A percentile compares a stretch with the other conserved stretches of the same genome.
These are phyloP conservation scores for Lasioglossum pauxillum DNA, from an alignment of 2,888 invertebrate species.

Conservation along the genomic window DNA sequence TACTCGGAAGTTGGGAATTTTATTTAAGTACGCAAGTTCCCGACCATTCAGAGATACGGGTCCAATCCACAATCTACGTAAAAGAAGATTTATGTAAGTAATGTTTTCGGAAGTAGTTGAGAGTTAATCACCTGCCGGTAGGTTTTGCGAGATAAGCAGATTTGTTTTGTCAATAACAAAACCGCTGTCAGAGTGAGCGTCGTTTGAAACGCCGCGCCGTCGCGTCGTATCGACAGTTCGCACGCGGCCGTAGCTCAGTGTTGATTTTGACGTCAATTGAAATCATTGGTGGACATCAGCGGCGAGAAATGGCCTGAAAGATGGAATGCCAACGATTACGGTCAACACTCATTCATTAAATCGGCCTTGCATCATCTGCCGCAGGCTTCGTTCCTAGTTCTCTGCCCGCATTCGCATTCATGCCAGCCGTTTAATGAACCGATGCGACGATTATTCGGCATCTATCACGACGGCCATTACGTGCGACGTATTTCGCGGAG, in stretches of 20 bases:
- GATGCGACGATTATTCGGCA: slow-evolving; percentile 25
- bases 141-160: not conserved
- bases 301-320: not conserved
- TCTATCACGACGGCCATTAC: not conserved
- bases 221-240: slow-evolving; percentile 7
- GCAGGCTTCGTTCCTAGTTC: not conserved
- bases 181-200: not conserved
- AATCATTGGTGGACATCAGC: slow-evolving; percentile 1
- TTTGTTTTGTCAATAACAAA: not conserved
- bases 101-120: too few species aligned
- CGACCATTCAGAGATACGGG: not conserved
- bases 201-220: not conserved
- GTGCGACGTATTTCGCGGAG: not conserved
- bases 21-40: too few species aligned
- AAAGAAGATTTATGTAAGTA: too few species aligned
- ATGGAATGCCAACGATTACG: slow-evolving; percentile 15
- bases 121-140: not conserved
- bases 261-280: slow-evolving; percentile 15
- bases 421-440: slow-evolving; percentile 13
- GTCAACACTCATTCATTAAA: slow-evolving; percentile 31
- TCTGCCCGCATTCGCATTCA: not conserved
- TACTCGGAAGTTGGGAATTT: not conserved
- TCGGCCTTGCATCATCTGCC: slow-evolving; percentile 8
- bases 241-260: not conserved
- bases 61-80: too few species aligned